Evolutionary conservation across 1,140 invertebrate genomes (phyloP).

Genomic region (Rhopalosiphum padi): DNA sequence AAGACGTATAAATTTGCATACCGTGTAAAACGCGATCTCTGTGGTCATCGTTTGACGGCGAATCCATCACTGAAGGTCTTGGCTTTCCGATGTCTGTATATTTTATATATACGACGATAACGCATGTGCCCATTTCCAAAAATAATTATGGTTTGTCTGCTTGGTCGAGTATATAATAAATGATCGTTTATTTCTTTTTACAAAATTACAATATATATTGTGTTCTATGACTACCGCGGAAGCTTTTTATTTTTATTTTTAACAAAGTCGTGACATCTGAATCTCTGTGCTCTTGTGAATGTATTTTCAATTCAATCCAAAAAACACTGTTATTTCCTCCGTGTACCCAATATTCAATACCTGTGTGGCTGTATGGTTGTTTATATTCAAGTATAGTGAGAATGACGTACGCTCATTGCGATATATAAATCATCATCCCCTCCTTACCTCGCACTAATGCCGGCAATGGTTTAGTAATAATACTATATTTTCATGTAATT

Average conservation of each 20-base stretch:
- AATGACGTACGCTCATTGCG: background rate
- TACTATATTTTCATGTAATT: background rate
- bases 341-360: background rate
- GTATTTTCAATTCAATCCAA: background rate
- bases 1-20: background rate
- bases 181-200: background rate
- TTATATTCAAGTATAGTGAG: background rate
- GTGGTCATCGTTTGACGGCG: background rate
- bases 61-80: background rate
- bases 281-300: background rate
- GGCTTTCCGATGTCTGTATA: background rate
- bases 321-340: background rate
- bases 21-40: background rate
- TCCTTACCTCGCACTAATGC: background rate
- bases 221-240: background rate
- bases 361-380: too few relatives aligned
- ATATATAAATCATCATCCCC: background rate
- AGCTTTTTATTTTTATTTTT: background rate
- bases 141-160: background rate
- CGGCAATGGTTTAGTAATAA: background rate
- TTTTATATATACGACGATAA: background rate
- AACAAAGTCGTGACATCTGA: background rate
- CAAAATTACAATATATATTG: background rate
- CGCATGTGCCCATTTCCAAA: background rate
- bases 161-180: background rate